Base-by-base conservation (phyloP, 2,113 vertebrate species). In the Eubucco bourcierii region DNA sequence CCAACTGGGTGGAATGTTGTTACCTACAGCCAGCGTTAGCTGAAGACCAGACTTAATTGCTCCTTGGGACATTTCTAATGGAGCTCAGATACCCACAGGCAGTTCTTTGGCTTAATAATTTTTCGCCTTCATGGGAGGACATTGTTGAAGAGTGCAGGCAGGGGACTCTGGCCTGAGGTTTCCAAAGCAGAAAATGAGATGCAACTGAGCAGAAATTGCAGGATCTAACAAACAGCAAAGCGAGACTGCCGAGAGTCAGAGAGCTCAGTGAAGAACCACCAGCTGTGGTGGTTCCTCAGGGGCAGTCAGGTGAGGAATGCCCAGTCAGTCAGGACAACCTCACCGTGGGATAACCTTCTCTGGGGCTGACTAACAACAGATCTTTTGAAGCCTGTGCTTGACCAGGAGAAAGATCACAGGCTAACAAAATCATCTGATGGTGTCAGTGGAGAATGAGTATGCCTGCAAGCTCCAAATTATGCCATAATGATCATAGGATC, bases 171-270 rank as follows among this genome's bases (percentile, higher is more conserved):
- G 72, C 37, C 90, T 70, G 67, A 83, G 52, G 65, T 92, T 84
- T 71, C 28, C 61, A 34, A 39, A 91, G 73, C 27, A 80, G 79
- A 66, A 87, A 72, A 61, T 59, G 74, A 87, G 58, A 90, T 88
- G 85, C 27, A 74, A 64, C 18, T 7, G 31, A 60, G 29, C 21
- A 74, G 68, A 91, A 86, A 88, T 52, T 84, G 31, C 31, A 78
- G 24, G 29, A 52, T 31, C 52, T 61, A 58, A 58, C 37, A 84
- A 88, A 74, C 46, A 60, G 37, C 7, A 24, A 70, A 77, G 12
- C 24, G 39, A 80, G 46, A 20, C 68, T 90, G 41, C 59, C 59
- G 74, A 37, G 80, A 41, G 4, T 37, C 55, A 60, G 10, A 55
- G 34, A 46, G 63, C 0, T 0, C 64, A 2, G 1, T 46, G 34